These are phyloP conservation scores for Zaprionus gabonicus DNA, from an alignment of 1,140 invertebrate genomes.

Conservation along the genomic window DNA sequence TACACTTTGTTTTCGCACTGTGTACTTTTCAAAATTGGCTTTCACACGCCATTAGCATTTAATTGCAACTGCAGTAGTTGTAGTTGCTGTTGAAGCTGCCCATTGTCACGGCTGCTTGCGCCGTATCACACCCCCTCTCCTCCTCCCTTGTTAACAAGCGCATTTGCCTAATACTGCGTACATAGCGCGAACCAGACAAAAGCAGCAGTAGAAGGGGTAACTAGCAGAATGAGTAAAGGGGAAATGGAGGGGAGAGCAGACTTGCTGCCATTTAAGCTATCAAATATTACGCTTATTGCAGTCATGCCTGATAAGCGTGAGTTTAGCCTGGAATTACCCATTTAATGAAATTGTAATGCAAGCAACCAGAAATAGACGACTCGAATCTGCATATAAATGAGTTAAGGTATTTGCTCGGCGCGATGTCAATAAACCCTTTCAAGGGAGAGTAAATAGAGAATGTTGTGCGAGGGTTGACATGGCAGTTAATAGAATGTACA, in stretches of 20 bases:
- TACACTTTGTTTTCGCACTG: slow-evolving; percentile 58
- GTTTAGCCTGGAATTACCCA: slow-evolving; percentile 52
- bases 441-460: background rate
- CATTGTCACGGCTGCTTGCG: slow-evolving; percentile 15
- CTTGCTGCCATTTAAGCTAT: slow-evolving; percentile 60
- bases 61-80: slow-evolving; percentile 52
- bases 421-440: slow-evolving; percentile 33
- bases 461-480: background rate
- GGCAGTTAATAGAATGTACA: background rate
- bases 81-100: background rate
- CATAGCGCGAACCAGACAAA: slow-evolving; percentile 33
- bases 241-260: background rate
- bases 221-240: background rate
- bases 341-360: slow-evolving; percentile 58
- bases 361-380: slow-evolving; percentile 38
- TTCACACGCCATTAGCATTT: slow-evolving; percentile 82
- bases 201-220: background rate
- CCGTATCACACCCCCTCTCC: background rate
- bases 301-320: slow-evolving; percentile 59
- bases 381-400: slow-evolving; percentile 36
- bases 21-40: slow-evolving; percentile 80
- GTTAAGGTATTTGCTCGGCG: slow-evolving; percentile 58
- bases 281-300: slow-evolving; percentile 75
- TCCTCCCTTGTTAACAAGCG: slow-evolving; percentile 73
- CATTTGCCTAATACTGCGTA: slow-evolving; percentile 69